Evolutionary conservation across 2,797 vertebrate genomes (phyloP).

Genomic region (Acanthurus leucopareius): DNA sequence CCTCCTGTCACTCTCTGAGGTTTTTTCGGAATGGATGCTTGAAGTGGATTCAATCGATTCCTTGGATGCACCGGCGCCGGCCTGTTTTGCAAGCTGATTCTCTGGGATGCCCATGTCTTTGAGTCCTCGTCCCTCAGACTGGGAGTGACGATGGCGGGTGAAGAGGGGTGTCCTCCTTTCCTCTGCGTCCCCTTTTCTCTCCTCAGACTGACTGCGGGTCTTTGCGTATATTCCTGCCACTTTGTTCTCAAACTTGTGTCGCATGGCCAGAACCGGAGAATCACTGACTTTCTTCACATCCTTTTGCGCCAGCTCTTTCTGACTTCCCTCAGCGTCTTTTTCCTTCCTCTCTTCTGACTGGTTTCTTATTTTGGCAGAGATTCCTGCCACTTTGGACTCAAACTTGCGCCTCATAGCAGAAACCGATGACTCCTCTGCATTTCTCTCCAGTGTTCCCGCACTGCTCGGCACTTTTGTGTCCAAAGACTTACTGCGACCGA

Average conservation of each 20-base stretch:
- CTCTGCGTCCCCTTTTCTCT: slow-evolving; percentile 83
- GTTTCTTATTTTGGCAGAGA: slow-evolving; percentile 90
- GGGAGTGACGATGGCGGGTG: slow-evolving; percentile 82
- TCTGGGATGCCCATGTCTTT: slow-evolving; percentile 87
- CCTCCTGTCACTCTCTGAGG: slow-evolving; percentile 78
- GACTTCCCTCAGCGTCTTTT: slow-evolving; percentile 53
- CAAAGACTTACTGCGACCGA: slow-evolving; percentile 87
- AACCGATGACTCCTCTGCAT: slow-evolving; percentile 86
- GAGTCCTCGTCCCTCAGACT: slow-evolving; percentile 91
- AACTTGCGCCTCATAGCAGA: slow-evolving; percentile 91
- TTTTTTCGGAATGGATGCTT: slow-evolving; percentile 86
- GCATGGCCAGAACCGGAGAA: slow-evolving; percentile 88
- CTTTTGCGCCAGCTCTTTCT: slow-evolving; percentile 61
- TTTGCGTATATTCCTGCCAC: slow-evolving; percentile 87
- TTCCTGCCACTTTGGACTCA: slow-evolving; percentile 91
- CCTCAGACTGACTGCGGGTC: slow-evolving; percentile 89
- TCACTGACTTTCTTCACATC: slow-evolving; percentile 79
- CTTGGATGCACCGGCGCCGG: slow-evolving; percentile 81
- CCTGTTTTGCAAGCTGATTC: slow-evolving; percentile 87
- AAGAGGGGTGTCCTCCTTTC: slow-evolving; percentile 87
- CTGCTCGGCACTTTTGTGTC: slow-evolving; percentile 84
- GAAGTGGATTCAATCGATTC: slow-evolving; percentile 91
- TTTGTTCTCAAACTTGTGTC: slow-evolving; percentile 90
- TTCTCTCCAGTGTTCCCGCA: slow-evolving; percentile 68
- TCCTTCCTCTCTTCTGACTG: slow-evolving; percentile 88